Evolutionary conservation across 2,113 vertebrate species (phyloP), one percentile per base, ranked within the genome.

Genomic region (Vulpes vulpes): DNA sequence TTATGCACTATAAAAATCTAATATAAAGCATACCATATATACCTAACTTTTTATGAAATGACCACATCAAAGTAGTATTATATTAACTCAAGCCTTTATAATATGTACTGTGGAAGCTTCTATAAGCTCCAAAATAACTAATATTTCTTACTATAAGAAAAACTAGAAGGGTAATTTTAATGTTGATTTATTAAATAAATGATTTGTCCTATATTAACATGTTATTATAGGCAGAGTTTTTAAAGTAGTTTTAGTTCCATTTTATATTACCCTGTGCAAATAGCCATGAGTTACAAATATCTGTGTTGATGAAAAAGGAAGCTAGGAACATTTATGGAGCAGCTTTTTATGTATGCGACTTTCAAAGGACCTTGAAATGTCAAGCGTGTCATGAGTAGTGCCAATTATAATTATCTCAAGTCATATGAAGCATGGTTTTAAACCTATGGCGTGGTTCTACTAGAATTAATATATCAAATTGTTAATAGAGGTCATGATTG

Each of bases 1-100:
- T 81, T 23, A 38, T 43, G 20, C 35, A 85, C 12, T 84, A 55
- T 23, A 81, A 80, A 94, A 96, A 49, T 60, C 11, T 51, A 80
- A 19, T 87, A 27, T 73, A 93, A 65, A 74, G 0, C 1, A 16
- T 49, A 65, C 3, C 2, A 55, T 43, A 59, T n/a, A 35, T 55
- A 49, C 87, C 38, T 84, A 88, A 57, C 10, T 71, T 85, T 97
- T 86, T 78, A 49, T 85, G 53, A 93, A 95, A 93, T 83, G 2
- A 57, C 80, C 20, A 73, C 2, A n/a, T 86, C 25, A 57, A 11
- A 43, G 38, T 38, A 81, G 2, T 17, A 91, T 27, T 64, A 91
- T 30, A 71, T 84, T 73, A 91, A 32, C 5, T 84, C 8, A 69
- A 69, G 2, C 2, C 1, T 86, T 95, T 95, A 35, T 38, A 95